Base-by-base conservation (phyloP, 1,140 invertebrate species). In the Bicyclus anynana region DNA sequence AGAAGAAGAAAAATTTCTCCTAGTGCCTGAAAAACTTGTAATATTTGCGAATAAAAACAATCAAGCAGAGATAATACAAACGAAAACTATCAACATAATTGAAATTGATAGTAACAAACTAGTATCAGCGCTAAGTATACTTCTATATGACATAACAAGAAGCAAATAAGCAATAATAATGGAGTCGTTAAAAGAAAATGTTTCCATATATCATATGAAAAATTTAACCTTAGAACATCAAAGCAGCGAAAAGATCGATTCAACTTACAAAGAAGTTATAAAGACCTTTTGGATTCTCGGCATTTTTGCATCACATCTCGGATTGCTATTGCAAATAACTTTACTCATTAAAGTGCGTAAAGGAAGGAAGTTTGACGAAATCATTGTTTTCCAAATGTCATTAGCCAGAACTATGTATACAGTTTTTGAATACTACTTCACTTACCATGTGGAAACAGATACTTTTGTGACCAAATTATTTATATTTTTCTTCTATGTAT, bases 361-460 rank as follows among this genome's bases (percentile, higher is more conserved):
- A 9, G 64, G 65, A 17, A 69, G 77, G 20, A 82, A 76, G 51
- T 64, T 72, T 23, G 77, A 80, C 49, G 74, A 80, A 59, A 69
- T 72, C 20, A 64, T 78, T 1, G 47, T 82, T 0, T 63, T 57
- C 5, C 65, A 78, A 37, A 57, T 80, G 60, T 69, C 73, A 0
- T 33, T 66, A 2, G 59, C 73, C 2, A 73, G 79, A 59, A 37
- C 67, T 10, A 18, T 79, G n/a, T 63, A 74, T 54, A 65, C 69
- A 1, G 14, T 62, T 0, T 53, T 58, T 9, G 79, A 82, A 57
- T 68, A 58, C 16, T 26, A 56, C 1, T 63, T 80, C 9, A 44
- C 56, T 5, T 58, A 50, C 14, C 9, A 61, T 16, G 5, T 65
- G 0, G 2, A 52, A 20, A 61, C 40, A 2, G 27, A 51, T 0